phyloP scores from a whole-genome alignment of 2,113 vertebrate species.

The Romanogobio albipinnatus region DNA sequence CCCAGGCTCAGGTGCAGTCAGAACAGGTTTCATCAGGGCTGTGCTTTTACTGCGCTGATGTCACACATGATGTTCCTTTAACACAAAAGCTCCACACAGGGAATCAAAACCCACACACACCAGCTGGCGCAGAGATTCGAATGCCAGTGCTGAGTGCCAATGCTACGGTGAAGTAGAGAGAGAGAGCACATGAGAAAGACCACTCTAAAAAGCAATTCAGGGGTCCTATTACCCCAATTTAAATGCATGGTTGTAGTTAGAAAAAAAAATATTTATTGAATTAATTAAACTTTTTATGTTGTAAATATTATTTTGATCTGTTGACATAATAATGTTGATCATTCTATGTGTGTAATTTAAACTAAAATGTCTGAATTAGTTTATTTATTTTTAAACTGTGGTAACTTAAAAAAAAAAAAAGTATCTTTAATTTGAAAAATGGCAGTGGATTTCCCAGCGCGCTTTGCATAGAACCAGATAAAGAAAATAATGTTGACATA shows the following conservation, averaged over 20 bases:
- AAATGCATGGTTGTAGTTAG: not conserved
- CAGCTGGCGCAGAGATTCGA: slow-evolving; percentile 49
- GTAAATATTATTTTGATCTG: not conserved
- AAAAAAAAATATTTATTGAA: not conserved
- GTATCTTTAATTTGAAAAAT: too few relatives aligned
- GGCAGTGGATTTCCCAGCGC: too few relatives aligned
- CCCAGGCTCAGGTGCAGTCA: slow-evolving; percentile 38
- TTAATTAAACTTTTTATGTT: not conserved
- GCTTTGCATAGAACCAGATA: too few relatives aligned
- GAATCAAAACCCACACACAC: slow-evolving; percentile 57
- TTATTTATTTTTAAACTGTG: too few relatives aligned
- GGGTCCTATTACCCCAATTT: too few relatives aligned
- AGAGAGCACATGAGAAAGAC: not conserved
- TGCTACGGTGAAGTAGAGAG: not conserved
- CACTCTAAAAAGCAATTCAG: not conserved
- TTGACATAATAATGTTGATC: not conserved
- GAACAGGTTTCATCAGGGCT: slow-evolving; percentile 33
- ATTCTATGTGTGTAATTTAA: not conserved
- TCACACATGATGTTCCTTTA: slow-evolving; percentile 48
- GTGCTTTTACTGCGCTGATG: slow-evolving; percentile 49
- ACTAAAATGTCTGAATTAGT: too few relatives aligned
- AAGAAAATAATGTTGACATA: too few relatives aligned
- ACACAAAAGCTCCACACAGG: slow-evolving; percentile 48
- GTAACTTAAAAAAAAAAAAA: too few relatives aligned
- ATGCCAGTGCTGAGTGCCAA: slow-evolving; percentile 36